These are phyloP conservation scores for Drosophila melanocephala DNA, from an alignment of 2,888 invertebrate species.

Conservation along the genomic window DNA sequence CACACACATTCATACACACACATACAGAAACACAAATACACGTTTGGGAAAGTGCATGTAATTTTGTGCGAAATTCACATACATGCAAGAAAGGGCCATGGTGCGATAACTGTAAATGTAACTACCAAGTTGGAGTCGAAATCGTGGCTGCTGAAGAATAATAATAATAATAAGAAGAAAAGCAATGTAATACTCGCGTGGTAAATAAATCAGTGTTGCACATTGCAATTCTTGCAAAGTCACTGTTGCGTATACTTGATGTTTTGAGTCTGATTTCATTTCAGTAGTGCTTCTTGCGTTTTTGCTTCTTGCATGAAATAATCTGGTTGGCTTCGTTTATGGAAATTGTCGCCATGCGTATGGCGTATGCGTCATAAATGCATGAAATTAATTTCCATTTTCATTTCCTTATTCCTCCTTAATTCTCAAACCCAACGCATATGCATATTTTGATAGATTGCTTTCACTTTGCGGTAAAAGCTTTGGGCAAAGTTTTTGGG, in stretches of 20 bases:
- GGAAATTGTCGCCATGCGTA: conserved; percentile 62
- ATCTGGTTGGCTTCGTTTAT: conserved; percentile 54
- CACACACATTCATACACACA: conserved; percentile 49
- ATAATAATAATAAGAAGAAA: conserved; percentile 22
- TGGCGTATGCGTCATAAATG: conserved; percentile 64
- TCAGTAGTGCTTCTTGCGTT: conserved; percentile 3
- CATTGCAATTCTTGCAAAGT: conserved; percentile 41
- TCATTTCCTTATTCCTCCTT: conserved; percentile 20
- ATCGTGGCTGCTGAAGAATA: conserved; percentile 15
- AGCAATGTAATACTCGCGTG: conserved; percentile 50
- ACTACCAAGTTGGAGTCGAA: conserved; percentile 20
- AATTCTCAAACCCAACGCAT: conserved; percentile 8
- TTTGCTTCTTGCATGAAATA: conserved; percentile 28
- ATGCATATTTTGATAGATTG: conserved; percentile 73
- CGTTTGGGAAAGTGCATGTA: conserved; percentile 60
- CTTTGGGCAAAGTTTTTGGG: conserved; percentile 48
- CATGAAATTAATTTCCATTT: conserved; percentile 74
- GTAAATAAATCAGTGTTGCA: conserved; percentile 64
- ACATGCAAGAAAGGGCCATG: conserved; percentile 16
- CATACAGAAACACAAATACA: conserved; percentile 48
- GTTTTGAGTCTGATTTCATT: conserved; percentile 36
- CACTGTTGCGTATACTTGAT: conserved; percentile 53
- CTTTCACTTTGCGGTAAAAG: conserved; percentile 77
- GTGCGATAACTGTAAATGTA: conserved; percentile 26
- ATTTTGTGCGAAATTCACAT: conserved; percentile 70